Evolutionary conservation across 2,888 invertebrate species (phyloP).

Genomic region (Dasysyrphus tricinctus): DNA sequence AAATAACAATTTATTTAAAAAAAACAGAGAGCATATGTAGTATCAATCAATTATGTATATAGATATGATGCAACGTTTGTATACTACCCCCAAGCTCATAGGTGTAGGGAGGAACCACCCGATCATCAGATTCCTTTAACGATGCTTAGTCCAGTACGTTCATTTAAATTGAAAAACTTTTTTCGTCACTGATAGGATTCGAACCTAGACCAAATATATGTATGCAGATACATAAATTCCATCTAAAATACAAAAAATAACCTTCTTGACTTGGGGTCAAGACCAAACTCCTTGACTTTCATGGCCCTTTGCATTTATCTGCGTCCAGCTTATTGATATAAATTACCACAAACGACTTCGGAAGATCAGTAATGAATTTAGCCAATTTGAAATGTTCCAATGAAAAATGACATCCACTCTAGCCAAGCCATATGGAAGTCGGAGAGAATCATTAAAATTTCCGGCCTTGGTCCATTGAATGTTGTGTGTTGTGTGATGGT

Average conservation of each 20-base stretch:
- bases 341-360: slow-evolving; percentile 54
- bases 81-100: too few species aligned
- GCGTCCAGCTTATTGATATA: slow-evolving; percentile 66
- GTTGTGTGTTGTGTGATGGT: background rate
- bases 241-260: slow-evolving; percentile 3
- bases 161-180: background rate
- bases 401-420: slow-evolving; percentile 68
- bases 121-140: too few species aligned
- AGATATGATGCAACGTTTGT: too few species aligned
- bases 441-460: slow-evolving; percentile 65
- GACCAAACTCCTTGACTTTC: slow-evolving; percentile 31
- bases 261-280: slow-evolving; percentile 44
- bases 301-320: slow-evolving; percentile 61
- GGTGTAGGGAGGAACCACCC: too few species aligned
- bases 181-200: background rate
- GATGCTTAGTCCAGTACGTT: too few species aligned
- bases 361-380: slow-evolving; percentile 67
- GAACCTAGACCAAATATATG: background rate
- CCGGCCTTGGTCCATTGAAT: slow-evolving; percentile 47
- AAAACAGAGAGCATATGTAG: too few species aligned
- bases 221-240: background rate
- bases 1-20: too few species aligned
- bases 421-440: slow-evolving; percentile 48
- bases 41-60: too few species aligned
- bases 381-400: slow-evolving; percentile 67